Evolutionary conservation across 2,113 vertebrate species (phyloP).

Genomic region (Elanoides forficatus): DNA sequence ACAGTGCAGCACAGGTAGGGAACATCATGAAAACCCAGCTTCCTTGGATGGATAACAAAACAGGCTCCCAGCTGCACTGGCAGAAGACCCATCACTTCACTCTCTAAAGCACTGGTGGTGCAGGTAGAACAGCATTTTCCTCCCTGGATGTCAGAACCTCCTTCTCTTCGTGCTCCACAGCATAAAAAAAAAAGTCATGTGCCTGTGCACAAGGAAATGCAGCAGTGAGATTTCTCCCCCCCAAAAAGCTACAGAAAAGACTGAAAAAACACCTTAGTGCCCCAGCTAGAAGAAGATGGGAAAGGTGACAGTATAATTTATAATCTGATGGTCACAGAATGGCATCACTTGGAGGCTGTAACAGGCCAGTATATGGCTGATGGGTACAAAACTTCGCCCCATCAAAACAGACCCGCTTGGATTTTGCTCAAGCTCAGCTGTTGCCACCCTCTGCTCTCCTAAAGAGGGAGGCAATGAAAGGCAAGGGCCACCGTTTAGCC

Average conservation of each 20-base stretch:
- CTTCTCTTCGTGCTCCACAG: neutral
- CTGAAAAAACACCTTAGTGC: neutral
- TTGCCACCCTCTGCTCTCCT: neutral
- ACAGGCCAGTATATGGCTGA: neutral
- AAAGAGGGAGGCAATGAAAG: neutral
- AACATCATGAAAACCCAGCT: neutral
- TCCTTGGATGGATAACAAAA: neutral
- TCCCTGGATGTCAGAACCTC: fast-evolving
- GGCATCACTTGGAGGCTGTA: neutral
- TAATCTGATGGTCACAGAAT: neutral
- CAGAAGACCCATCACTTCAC: neutral
- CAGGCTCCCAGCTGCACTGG: neutral
- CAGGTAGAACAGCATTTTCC: neutral
- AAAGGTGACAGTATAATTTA: neutral
- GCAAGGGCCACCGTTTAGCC: neutral
- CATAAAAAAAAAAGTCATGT: too few species aligned
- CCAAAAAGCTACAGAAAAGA: neutral
- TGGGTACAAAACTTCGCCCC: neutral
- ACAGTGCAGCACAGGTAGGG: neutral
- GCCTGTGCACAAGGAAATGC: neutral
- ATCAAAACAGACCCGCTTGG: neutral
- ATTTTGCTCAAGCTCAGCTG: neutral
- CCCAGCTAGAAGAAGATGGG: neutral
- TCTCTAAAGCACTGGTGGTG: neutral
- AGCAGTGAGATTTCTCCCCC: neutral